Conservation (phyloP, 2,888 invertebrate species). For the Eupeodes latifasciatus region DNA sequence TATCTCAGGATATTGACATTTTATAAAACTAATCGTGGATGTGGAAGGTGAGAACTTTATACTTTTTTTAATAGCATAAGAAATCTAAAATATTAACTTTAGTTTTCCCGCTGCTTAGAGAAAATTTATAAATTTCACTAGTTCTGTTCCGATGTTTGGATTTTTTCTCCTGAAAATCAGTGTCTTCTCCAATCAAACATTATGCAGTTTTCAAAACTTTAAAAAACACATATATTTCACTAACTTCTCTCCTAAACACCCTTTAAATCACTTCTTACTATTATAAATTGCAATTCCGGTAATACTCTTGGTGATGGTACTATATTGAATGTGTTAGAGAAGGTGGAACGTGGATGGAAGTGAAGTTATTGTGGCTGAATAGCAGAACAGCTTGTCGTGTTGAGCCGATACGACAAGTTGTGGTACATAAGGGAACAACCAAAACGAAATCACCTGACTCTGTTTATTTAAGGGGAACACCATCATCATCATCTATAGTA, state of each 20-base stretch:
- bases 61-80: too few relatives aligned
- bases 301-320: conserved; percentile 23
- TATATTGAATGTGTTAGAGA: conserved; percentile 31
- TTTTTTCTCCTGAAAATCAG: too few relatives aligned
- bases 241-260: neutral
- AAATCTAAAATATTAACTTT: too few relatives aligned
- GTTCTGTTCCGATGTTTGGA: too few relatives aligned
- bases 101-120: too few relatives aligned
- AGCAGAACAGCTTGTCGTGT: conserved; percentile 49
- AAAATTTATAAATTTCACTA: too few relatives aligned
- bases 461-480: conserved; percentile 67
- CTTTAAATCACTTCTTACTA: conserved; percentile 8
- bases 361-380: neutral
- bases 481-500: conserved; percentile 6
- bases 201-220: too few relatives aligned
- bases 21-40: too few relatives aligned
- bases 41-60: too few relatives aligned
- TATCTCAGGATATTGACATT: too few relatives aligned
- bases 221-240: too few relatives aligned
- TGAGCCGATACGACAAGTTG: conserved; percentile 45
- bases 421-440: conserved; percentile 25
- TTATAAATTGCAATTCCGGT: neutral
- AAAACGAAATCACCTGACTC: conserved; percentile 61
- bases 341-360: neutral
- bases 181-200: too few relatives aligned